Conservation (phyloP, 64 coral and sea anemone species). For the Montipora capricornis region DNA sequence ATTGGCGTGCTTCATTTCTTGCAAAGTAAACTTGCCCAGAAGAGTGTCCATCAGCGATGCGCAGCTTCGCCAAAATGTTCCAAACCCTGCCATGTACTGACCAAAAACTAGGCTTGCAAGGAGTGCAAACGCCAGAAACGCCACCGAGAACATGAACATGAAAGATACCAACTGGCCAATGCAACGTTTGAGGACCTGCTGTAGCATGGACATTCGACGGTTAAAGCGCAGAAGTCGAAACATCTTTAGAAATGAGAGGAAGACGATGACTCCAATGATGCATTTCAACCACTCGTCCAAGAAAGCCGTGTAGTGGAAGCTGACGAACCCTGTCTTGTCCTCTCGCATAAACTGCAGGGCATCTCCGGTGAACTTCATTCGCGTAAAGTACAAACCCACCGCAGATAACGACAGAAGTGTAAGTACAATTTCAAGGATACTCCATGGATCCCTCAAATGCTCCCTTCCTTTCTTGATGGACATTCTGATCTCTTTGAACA, state of each 20-base stretch:
- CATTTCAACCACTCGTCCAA: not conserved
- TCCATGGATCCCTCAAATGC: too few relatives aligned
- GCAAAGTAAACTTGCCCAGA: constrained; percentile 80
- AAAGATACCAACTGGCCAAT: constrained; percentile 53
- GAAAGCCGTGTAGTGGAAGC: too few relatives aligned
- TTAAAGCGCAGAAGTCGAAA: constrained; percentile 86
- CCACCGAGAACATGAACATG: constrained; percentile 61
- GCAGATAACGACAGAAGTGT: too few relatives aligned
- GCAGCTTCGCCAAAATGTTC: constrained; percentile 58
- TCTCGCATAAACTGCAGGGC: too few relatives aligned
- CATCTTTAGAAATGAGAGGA: constrained; percentile 83
- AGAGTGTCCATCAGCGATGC: constrained; percentile 89
- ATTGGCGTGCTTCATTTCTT: constrained; percentile 45
- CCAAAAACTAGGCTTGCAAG: constrained; percentile 83
- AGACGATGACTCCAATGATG: constrained; percentile 79
- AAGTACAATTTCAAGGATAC: too few relatives aligned
- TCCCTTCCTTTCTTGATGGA: too few relatives aligned
- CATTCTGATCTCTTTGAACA: too few relatives aligned
- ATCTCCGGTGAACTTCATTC: too few relatives aligned
- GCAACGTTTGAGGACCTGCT: constrained; percentile 63
- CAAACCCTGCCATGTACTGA: constrained; percentile 78
- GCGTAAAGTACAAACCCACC: too few relatives aligned
- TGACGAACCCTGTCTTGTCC: too few relatives aligned
- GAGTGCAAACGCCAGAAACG: constrained; percentile 76
- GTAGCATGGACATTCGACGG: constrained; percentile 75